Base-by-base conservation (phyloP, 2,888 invertebrate genomes). In the Norana najaformis region DNA sequence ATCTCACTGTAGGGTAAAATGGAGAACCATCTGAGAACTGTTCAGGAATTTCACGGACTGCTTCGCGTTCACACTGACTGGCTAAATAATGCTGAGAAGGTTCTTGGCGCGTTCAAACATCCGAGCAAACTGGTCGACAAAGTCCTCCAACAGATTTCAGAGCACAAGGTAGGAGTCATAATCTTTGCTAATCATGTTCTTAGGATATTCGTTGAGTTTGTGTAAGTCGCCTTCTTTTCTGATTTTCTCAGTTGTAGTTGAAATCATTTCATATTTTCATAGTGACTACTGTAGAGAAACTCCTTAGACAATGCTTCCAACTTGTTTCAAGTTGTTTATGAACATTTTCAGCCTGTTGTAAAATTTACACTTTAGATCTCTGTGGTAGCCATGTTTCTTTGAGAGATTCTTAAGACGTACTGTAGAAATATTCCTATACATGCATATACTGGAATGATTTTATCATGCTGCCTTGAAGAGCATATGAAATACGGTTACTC, bases 31-130 rank as follows among this genome's bases (percentile, higher is more conserved):
- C 91, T 93, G 39, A 90, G 91, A 82, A 94, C 94, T 90, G 94
- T 95, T 11, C 92, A 92, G 39, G 94, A 94, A 90, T 94, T 95
- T 93, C 94, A 94, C 91, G 93, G 93, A 88, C 94, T 93, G 16
- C 92, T 95, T 90, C 94, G 94, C 91, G 92, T 93, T 37, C 94
- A 94, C 92, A 94, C 94, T 18, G 94, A 94, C 92, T 95, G 95
- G 95, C 91, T 95, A 91, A 94, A 93, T 91, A 94, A 93, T 89
- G 93, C 94, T 0, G 94, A 94, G 92, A 93, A 94, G 35, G 93
- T 93, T 36, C 93, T 94, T 92, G 91, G 93, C 41, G 93, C 93
- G 35, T 94, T 94, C 91, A 94, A 94, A 88, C 93, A 94, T 91
- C 95, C 95, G 36, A 94, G 94, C 91, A 95, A 95, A 90, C 92